These are phyloP conservation scores for Nasonia longicornis DNA, from an alignment of 1,140 invertebrate species.

Conservation along the genomic window DNA sequence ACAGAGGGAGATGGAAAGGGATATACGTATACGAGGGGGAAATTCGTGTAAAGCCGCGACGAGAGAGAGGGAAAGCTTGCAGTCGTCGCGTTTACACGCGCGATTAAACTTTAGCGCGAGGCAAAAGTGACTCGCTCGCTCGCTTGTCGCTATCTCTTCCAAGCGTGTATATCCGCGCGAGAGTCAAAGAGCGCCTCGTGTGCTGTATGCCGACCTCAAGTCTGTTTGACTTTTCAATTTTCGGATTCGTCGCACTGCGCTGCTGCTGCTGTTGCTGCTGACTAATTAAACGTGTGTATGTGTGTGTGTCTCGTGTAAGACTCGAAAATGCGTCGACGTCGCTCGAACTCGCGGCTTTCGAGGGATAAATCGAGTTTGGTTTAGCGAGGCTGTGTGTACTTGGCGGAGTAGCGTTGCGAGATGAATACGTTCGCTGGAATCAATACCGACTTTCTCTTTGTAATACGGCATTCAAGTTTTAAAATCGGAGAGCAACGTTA, in stretches of 20 bases:
- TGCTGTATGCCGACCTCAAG: background rate
- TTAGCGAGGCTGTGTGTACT: too few species aligned
- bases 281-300: background rate
- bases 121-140: conserved; percentile 8
- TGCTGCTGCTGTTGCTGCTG: background rate
- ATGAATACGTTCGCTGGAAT: background rate
- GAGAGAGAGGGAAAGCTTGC: background rate
- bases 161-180: background rate
- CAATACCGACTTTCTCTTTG: background rate
- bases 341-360: background rate
- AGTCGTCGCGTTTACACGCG: conserved; percentile 22
- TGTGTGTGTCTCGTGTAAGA: background rate
- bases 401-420: too few species aligned
- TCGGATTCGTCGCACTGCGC: background rate
- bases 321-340: background rate
- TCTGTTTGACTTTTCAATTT: conserved; percentile 27
- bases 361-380: background rate
- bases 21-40: too few species aligned
- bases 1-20: background rate
- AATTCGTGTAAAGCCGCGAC: background rate
- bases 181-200: background rate
- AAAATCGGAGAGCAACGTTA: background rate
- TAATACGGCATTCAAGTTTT: background rate
- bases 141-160: background rate
- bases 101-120: conserved; percentile 39